Evolutionary conservation across 2,888 invertebrate genomes (phyloP), one percentile per base, ranked within the genome.

Genomic region (Caenorhabditis becei): DNA sequence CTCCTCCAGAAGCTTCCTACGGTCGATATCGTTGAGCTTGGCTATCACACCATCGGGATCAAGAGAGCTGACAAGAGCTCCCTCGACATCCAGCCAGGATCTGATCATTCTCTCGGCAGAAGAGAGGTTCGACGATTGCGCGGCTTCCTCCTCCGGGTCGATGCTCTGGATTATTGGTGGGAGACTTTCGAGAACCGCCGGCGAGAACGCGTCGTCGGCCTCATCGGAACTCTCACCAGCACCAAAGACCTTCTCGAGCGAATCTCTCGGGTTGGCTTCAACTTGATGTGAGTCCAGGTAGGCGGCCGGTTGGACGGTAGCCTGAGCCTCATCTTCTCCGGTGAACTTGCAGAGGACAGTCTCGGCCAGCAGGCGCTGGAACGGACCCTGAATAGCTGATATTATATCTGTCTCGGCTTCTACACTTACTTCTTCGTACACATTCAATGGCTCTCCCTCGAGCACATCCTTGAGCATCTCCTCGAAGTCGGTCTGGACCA

Each of bases 31-130:
- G 5, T 47, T 47, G 32, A 80, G 54, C 10, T 47, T 28, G 14
- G 65, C 67, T 2, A 80, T 8, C 14, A 80, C 70, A 44, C 80
- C 75, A 20, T 74, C 70, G 0, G 59, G 63, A 32, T 69, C 65
- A 8, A 70, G 23, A 16, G 62, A 53, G 7, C 56, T 35, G 11
- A 44, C 18, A 3, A 78, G 44, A 7, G 58, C 63, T 26, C 66
- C 66, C 26, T 78, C 71, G 16, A 78, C n/a, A 20, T 78, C 71
- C 28, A 71, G 24, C 78, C 67, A 69, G 28, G 53, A 47, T 37
- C 58, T 74, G n/a, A 74, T 49, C 58, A 77, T 23, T 49, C 54
- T 69, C 37, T 77, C 69, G 14, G 59, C 41, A 4, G 26, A 14
- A 20, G 35, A 20, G 18, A 61, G 4, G 32, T 4, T 32, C 32